phyloP scores from a whole-genome alignment of 2,797 vertebrate genomes.

The Alcedo atthis region DNA sequence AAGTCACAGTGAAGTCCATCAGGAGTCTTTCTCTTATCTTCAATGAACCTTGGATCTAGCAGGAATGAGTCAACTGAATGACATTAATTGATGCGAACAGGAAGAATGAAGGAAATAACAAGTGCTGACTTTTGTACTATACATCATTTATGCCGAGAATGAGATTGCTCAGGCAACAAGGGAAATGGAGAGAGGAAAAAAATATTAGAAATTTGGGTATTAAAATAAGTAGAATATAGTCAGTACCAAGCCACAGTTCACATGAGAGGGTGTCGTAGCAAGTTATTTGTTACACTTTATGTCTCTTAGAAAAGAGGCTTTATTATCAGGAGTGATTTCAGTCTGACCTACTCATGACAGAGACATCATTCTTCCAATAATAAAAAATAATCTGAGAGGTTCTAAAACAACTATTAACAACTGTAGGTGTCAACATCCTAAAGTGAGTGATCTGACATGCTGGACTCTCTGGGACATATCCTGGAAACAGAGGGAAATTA shows the following conservation, averaged over 20 bases:
- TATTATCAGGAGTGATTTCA: neutral
- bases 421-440: neutral
- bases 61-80: neutral
- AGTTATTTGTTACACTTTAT: neutral
- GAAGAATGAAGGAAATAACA: slow-evolving; percentile 4
- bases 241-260: neutral
- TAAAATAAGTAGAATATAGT: neutral
- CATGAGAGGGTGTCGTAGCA: neutral
- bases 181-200: neutral
- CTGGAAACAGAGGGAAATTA: neutral
- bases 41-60: neutral
- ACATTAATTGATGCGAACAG: neutral
- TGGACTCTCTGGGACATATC: neutral
- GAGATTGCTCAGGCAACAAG: neutral
- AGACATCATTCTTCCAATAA: neutral
- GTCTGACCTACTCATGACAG: neutral
- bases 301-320: neutral
- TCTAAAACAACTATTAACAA: neutral
- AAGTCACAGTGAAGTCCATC: neutral
- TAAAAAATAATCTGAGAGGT: neutral
- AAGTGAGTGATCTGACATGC: neutral
- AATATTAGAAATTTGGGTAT: neutral
- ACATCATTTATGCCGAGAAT: neutral
- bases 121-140: neutral
- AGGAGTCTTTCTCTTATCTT: neutral